Conservation (phyloP, 2,888 invertebrate genomes). For the Cylloceria caligata region DNA sequence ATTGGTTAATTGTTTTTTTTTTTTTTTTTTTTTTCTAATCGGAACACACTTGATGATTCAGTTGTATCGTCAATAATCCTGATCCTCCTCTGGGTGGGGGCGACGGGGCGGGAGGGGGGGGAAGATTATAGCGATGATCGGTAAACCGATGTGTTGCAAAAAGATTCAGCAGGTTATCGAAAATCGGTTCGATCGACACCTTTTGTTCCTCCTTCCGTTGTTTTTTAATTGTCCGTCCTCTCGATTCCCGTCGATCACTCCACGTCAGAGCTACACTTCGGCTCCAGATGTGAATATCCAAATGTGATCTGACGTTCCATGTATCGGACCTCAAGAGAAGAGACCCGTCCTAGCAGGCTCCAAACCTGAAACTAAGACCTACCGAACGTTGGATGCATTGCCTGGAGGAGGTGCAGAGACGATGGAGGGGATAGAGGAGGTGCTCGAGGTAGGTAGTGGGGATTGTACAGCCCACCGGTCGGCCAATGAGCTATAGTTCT, state of each 20-base stretch:
- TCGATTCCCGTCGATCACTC: slow-evolving; percentile 6
- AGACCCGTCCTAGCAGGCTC: slow-evolving; percentile 85
- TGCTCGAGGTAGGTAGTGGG: slow-evolving; percentile 73
- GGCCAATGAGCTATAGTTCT: slow-evolving; percentile 79
- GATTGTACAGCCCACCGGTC: slow-evolving; percentile 76
- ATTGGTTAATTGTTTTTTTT: neutral
- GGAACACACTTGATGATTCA: slow-evolving; percentile 19
- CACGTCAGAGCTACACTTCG: slow-evolving; percentile 10
- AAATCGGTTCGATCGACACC: neutral
- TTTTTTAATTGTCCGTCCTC: neutral
- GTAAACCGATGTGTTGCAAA: neutral
- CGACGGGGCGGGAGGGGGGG: slow-evolving; percentile 2
- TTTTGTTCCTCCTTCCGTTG: neutral
- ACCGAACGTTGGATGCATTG: slow-evolving; percentile 83
- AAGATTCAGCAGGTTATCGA: neutral
- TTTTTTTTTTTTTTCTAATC: slow-evolving; percentile 5
- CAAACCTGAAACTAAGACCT: slow-evolving; percentile 85
- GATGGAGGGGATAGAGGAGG: slow-evolving; percentile 79
- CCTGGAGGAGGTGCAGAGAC: slow-evolving; percentile 82
- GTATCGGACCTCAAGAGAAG: slow-evolving; percentile 73
- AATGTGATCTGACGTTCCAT: slow-evolving; percentile 48
- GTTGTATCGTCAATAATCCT: slow-evolving; percentile 41
- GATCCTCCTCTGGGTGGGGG: slow-evolving; percentile 21
- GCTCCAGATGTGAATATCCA: slow-evolving; percentile 23
- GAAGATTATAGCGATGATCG: slow-evolving; percentile 9